A percentile compares a stretch with the other conserved stretches of the same genome.
phyloP scores from a whole-genome alignment of 2,888 invertebrate species.

The Halocaridina rubra region DNA sequence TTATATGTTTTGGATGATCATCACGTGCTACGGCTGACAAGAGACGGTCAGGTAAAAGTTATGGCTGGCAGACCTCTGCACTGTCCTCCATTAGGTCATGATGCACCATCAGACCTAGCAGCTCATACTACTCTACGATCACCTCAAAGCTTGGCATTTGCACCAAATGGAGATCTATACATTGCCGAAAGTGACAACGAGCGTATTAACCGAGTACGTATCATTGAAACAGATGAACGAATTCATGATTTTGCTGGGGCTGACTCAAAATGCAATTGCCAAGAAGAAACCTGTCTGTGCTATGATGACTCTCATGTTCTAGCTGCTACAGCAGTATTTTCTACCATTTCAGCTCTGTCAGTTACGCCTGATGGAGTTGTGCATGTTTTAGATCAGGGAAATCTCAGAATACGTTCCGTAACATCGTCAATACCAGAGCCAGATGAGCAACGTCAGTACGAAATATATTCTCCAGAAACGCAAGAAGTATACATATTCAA shows the following conservation, averaged over 20 bases:
- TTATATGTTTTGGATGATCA: conserved; percentile 96
- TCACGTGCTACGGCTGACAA: conserved; percentile 81
- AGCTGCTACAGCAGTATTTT: conserved; percentile 93
- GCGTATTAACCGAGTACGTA: conserved; percentile 89
- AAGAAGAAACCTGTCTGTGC: conserved; percentile 85
- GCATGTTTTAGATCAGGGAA: conserved; percentile 92
- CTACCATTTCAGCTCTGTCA: conserved; percentile 91
- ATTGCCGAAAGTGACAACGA: conserved; percentile 97
- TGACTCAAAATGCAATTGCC: conserved; percentile 92
- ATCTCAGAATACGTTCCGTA: conserved; percentile 67
- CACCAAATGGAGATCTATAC: conserved; percentile 87
- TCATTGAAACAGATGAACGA: conserved; percentile 93
- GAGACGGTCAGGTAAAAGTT: conserved; percentile 90
- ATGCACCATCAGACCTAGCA: conserved; percentile 81
- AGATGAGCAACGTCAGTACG: conserved; percentile 80
- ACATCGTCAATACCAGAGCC: conserved; percentile 75
- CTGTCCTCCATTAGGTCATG: conserved; percentile 77
- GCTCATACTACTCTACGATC: conserved; percentile 89
- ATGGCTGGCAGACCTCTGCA: conserved; percentile 94
- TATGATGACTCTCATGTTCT: conserved; percentile 91
- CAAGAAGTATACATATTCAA: conserved; percentile 95
- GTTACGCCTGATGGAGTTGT: conserved; percentile 94
- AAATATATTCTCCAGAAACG: conserved; percentile 93
- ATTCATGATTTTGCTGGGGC: conserved; percentile 93
- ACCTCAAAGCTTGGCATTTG: conserved; percentile 94